phyloP scores from a whole-genome alignment of 2,113 vertebrate species.

The Tenebrosternarchus preto region DNA sequence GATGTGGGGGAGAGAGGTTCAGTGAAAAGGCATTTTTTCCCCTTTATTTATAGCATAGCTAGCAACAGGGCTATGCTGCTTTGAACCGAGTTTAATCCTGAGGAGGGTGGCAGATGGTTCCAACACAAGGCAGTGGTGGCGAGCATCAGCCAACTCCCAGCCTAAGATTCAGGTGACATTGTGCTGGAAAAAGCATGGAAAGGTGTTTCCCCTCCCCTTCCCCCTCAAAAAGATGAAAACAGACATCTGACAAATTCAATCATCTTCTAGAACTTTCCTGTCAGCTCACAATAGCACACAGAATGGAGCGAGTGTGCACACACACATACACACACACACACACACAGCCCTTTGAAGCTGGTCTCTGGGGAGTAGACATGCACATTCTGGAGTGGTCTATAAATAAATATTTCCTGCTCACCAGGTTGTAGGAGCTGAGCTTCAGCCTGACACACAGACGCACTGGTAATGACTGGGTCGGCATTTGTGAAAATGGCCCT shows the following conservation, averaged over 20 bases:
- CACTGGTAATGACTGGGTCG: conserved; percentile 73
- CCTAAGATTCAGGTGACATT: conserved; percentile 28
- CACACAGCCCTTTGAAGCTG: conserved; percentile 62
- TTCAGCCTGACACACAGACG: conserved; percentile 50
- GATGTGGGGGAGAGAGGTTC: not conserved
- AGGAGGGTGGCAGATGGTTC: conserved; percentile 31
- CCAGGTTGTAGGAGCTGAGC: not conserved
- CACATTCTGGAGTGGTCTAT: conserved; percentile 65
- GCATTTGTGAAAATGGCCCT: conserved; percentile 68
- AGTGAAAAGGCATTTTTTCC: not conserved
- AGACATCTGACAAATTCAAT: conserved; percentile 42
- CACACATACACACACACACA: conserved; percentile 33
- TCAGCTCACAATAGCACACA: conserved; percentile 35
- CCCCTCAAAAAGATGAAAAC: conserved; percentile 28
- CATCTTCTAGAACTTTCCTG: conserved; percentile 45
- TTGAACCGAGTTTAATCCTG: conserved; percentile 17
- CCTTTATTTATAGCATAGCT: not conserved
- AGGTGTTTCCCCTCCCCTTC: not conserved
- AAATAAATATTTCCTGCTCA: conserved; percentile 69
- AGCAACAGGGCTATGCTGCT: not conserved
- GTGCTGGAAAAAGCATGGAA: conserved; percentile 1
- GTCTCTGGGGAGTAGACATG: conserved; percentile 63
- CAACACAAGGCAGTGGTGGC: conserved; percentile 28
- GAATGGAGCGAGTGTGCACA: conserved; percentile 7
- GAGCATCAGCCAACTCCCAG: conserved; percentile 26